Evolutionary conservation across 1,140 invertebrate genomes (phyloP).

Genomic region (Drosophila aff.): DNA sequence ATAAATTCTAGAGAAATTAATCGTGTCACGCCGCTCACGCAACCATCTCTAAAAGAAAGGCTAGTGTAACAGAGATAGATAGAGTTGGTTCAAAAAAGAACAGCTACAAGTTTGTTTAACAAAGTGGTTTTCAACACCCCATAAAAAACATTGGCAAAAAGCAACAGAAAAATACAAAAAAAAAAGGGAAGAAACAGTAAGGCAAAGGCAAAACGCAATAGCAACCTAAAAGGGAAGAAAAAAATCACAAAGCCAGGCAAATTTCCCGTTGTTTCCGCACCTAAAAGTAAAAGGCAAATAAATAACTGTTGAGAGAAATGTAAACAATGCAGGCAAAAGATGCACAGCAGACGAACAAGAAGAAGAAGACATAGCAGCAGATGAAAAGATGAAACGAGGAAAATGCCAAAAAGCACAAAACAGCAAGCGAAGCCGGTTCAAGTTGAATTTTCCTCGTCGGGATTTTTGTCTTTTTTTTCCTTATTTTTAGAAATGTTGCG

Average conservation of each 20-base stretch:
- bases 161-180: conserved; percentile 10
- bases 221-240: conserved; percentile 21
- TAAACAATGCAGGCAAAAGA: conserved; percentile 71
- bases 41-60: background rate
- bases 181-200: conserved; percentile 2
- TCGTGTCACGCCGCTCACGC: background rate
- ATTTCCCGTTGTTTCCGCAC: conserved; percentile 62
- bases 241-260: conserved; percentile 39
- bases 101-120: conserved; percentile 70
- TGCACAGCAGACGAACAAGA: conserved; percentile 35
- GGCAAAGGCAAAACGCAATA: conserved; percentile 13
- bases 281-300: conserved; percentile 71
- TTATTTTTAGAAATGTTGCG: background rate
- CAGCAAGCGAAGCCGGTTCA: conserved; percentile 46
- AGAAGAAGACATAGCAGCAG: conserved; percentile 50
- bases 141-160: conserved; percentile 67
- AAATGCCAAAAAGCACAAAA: conserved; percentile 31
- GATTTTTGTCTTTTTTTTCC: background rate
- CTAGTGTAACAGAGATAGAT: conserved; percentile 6
- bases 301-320: conserved; percentile 72
- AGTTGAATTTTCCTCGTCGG: conserved; percentile 28
- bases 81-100: conserved; percentile 31
- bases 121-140: conserved; percentile 71
- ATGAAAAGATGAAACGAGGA: conserved; percentile 33
- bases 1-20: background rate